phyloP scores from a whole-genome alignment of 1,140 invertebrate genomes.

The Augochlora pura region DNA sequence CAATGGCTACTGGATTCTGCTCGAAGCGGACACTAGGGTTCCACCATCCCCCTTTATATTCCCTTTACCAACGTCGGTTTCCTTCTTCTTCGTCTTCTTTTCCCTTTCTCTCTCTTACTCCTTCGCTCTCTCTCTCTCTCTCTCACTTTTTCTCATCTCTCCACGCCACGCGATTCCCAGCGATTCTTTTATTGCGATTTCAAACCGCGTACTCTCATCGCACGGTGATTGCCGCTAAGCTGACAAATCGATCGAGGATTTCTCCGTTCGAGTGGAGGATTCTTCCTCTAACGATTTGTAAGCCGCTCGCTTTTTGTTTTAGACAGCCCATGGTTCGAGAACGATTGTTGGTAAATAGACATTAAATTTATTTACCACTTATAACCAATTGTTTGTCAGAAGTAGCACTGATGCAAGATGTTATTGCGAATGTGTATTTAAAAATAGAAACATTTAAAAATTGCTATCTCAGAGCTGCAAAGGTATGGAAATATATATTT shows the following conservation, averaged over 20 bases:
- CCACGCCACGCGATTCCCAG: slow-evolving; percentile 50
- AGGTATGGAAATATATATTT: too few species aligned
- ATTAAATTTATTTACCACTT: too few species aligned
- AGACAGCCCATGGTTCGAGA: too few species aligned
- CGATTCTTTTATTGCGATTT: slow-evolving; percentile 58
- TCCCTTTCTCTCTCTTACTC: too few species aligned
- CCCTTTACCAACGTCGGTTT: slow-evolving; percentile 22
- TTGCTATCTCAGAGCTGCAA: too few species aligned
- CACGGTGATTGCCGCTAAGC: slow-evolving; percentile 51
- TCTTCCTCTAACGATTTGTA: too few species aligned
- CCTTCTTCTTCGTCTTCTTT: not conserved
- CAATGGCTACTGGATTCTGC: slow-evolving; percentile 65
- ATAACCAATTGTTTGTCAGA: too few species aligned
- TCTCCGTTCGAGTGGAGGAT: slow-evolving; percentile 6
- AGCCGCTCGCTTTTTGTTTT: too few species aligned
- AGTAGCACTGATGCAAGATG: too few species aligned
- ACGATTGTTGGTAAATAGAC: too few species aligned
- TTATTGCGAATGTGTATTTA: too few species aligned
- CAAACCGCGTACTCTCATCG: slow-evolving; percentile 51
- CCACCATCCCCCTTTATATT: slow-evolving; percentile 49
- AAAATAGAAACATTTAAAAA: too few species aligned
- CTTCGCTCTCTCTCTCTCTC: not conserved
- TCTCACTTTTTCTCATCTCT: slow-evolving; percentile 3
- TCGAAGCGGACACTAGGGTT: slow-evolving; percentile 50
- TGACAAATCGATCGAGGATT: slow-evolving; percentile 41